Percentiles rank a stretch among this genome's conserved stretches.
These are phyloP conservation scores for Smittia aterrima DNA, from an alignment of 2,888 invertebrate species.

Conservation along the genomic window DNA sequence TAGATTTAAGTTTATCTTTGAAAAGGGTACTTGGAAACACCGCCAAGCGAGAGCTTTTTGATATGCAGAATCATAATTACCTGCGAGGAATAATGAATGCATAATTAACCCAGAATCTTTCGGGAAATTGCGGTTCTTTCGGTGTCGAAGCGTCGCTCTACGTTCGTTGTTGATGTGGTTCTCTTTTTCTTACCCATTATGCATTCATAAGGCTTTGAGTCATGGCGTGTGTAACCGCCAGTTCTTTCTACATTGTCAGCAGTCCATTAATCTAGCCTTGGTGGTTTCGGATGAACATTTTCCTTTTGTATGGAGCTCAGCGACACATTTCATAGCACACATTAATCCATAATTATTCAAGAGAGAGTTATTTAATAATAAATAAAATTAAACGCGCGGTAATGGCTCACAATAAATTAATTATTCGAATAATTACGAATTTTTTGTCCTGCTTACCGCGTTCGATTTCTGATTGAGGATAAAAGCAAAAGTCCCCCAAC, in stretches of 20 bases:
- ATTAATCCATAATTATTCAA: slow-evolving; percentile 13
- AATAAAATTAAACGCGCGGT: background rate
- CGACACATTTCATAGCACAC: background rate
- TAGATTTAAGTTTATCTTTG: too few species aligned
- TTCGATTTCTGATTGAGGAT: background rate
- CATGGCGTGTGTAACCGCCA: background rate
- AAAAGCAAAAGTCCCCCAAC: background rate
- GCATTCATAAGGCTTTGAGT: background rate
- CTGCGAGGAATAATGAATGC: slow-evolving; percentile 22
- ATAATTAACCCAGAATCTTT: slow-evolving; percentile 29
- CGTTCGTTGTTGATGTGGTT: too few species aligned
- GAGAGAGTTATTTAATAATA: slow-evolving; percentile 25
- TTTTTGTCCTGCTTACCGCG: background rate
- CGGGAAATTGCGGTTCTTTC: background rate
- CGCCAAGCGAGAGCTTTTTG: background rate
- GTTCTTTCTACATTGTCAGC: too few species aligned
- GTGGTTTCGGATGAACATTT: background rate
- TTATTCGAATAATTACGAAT: background rate
- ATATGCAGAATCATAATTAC: slow-evolving; percentile 33
- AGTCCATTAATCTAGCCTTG: background rate
- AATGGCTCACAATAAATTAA: slow-evolving; percentile 4
- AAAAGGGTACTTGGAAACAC: too few species aligned
- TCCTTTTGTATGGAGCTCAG: background rate
- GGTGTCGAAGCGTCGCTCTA: background rate
- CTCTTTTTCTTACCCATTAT: background rate